Percentiles rank a stretch among this genome's conserved stretches.
These are phyloP conservation scores for Leucophenga varia DNA, from an alignment of 1,140 invertebrate species.

Conservation along the genomic window DNA sequence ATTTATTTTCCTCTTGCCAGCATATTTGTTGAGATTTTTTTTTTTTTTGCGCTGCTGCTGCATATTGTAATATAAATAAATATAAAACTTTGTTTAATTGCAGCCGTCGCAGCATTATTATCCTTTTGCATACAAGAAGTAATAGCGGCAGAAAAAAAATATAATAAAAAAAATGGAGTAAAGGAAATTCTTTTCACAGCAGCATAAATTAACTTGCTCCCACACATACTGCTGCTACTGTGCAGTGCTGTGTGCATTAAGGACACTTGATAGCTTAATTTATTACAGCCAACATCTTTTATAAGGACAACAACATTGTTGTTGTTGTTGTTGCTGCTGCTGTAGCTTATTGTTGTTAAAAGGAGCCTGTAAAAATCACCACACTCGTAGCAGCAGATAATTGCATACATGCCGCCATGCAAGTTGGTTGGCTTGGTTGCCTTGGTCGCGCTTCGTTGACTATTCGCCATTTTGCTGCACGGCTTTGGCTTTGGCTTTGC, in stretches of 20 bases:
- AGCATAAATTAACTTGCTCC: constrained; percentile 49
- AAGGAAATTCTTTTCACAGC: constrained; percentile 24
- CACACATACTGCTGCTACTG: constrained; percentile 21
- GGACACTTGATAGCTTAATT: constrained; percentile 54
- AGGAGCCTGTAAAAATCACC: too few species aligned
- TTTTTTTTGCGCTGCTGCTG: constrained; percentile 32
- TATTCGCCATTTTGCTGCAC: too few species aligned
- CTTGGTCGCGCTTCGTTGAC: constrained; percentile 15
- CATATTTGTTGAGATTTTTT: constrained; percentile 1
- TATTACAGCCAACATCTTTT: constrained; percentile 25
- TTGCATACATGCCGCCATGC: constrained; percentile 32
- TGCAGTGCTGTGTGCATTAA: constrained; percentile 41
- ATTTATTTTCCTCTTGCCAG: neutral
- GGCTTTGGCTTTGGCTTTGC: too few species aligned
- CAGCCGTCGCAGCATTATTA: constrained; percentile 40
- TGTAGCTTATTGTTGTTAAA: too few species aligned
- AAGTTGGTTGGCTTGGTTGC: too few species aligned
- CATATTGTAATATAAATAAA: constrained; percentile 20
- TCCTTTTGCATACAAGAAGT: constrained; percentile 32
- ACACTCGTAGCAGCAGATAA: constrained; percentile 33
- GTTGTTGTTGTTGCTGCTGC: too few species aligned
- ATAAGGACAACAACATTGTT: too few species aligned
- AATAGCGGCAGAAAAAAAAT: neutral
- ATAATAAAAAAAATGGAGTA: neutral
- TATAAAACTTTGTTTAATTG: constrained; percentile 49